Percentiles rank a stretch among this genome's conserved stretches.
Conservation (phyloP, 2,797 vertebrate species). For the Smutsia temminckii region DNA sequence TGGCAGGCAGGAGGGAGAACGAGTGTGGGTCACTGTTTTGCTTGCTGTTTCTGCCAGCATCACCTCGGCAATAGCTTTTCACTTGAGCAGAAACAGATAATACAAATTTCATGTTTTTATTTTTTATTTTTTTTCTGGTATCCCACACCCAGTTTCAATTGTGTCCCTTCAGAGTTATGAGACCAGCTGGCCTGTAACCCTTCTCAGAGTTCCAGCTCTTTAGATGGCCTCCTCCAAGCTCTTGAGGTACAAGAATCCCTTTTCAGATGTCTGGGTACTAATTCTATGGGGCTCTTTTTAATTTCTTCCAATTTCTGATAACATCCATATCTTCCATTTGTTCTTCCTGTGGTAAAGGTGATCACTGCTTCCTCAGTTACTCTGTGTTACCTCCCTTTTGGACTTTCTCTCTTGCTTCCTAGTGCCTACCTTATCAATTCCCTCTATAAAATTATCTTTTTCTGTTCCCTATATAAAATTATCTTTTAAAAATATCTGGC, state of each 20-base stretch:
- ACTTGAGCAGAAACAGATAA: not conserved
- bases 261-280: not conserved
- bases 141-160: not conserved
- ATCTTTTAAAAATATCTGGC: not conserved
- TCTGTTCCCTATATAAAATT: not conserved
- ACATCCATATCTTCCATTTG: not conserved
- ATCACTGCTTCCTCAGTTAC: not conserved
- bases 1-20: not conserved
- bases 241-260: not conserved
- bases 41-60: not conserved
- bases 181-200: rapidly evolving
- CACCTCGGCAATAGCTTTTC: not conserved
- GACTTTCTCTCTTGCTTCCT: not conserved
- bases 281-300: not conserved
- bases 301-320: not conserved
- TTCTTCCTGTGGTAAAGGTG: not conserved
- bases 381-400: not conserved
- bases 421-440: no score
- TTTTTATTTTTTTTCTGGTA: not conserved
- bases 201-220: not conserved
- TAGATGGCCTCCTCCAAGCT: not conserved
- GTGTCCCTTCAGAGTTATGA: not conserved
- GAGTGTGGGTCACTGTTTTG: not conserved
- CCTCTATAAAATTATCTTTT: not conserved
- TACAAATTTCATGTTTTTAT: not conserved